These are phyloP conservation scores for Drosophila trapezifrons DNA, from an alignment of 1,140 invertebrate species.

Conservation along the genomic window DNA sequence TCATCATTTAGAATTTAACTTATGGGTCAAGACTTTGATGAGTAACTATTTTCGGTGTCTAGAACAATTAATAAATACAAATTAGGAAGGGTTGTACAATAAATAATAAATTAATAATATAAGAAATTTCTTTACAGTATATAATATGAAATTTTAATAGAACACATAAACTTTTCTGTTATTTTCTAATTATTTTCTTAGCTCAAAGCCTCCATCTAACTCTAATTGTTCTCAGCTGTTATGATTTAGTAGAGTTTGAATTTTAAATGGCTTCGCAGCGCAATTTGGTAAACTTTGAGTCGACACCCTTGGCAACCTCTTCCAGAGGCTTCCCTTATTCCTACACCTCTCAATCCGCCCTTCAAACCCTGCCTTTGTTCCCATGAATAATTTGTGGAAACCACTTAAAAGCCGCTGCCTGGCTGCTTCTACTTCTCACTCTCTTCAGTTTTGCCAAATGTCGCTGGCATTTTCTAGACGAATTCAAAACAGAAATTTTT, in stretches of 20 bases:
- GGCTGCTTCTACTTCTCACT: neutral
- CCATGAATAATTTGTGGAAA: constrained; percentile 78
- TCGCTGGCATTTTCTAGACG: constrained; percentile 68
- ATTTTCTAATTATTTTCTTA: neutral
- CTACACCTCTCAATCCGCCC: neutral
- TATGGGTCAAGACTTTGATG: neutral
- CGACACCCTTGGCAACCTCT: constrained; percentile 13
- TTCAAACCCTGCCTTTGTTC: constrained; percentile 43
- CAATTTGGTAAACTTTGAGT: constrained; percentile 29
- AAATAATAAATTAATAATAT: neutral
- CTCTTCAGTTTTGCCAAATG: constrained; percentile 43
- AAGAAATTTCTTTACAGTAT: neutral
- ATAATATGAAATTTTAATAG: neutral
- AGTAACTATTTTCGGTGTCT: neutral
- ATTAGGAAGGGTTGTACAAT: too few species aligned
- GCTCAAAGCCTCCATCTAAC: neutral
- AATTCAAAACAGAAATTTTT: constrained; percentile 78
- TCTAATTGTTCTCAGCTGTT: constrained; percentile 5
- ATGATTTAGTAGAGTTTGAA: constrained; percentile 15
- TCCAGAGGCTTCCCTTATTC: neutral
- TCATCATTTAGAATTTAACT: neutral
- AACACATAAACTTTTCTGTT: neutral
- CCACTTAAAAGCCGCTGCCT: constrained; percentile 64
- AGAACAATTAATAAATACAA: neutral
- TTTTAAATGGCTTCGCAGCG: neutral